phyloP scores from a whole-genome alignment of 1,140 invertebrate genomes.

The Dolichoris vasculosae region DNA sequence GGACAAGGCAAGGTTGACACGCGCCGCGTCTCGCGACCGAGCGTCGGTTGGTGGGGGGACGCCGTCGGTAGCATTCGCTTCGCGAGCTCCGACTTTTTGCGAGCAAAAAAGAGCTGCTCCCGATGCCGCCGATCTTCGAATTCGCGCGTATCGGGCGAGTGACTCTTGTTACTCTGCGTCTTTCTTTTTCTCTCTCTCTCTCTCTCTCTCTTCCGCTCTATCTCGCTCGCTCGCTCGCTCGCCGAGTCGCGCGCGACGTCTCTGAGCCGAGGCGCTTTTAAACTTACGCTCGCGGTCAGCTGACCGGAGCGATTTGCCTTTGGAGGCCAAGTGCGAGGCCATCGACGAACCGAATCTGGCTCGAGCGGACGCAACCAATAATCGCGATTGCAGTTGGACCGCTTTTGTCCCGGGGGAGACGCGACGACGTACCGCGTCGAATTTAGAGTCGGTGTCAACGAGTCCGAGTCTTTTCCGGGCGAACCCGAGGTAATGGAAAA shows the following conservation, averaged over 20 bases:
- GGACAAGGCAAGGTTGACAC: constrained; percentile 74
- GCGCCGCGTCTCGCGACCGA: constrained; percentile 69
- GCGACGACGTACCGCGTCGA: not conserved
- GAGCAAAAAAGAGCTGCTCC: not conserved
- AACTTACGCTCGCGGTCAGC: not conserved
- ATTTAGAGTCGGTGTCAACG: too few species aligned
- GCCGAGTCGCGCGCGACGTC: not conserved
- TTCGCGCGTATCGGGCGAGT: not conserved
- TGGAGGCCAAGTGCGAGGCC: not conserved
- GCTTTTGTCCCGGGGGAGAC: not conserved
- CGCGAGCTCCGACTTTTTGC: constrained; percentile 2
- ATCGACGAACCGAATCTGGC: not conserved
- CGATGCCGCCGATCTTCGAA: not conserved
- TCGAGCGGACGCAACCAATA: not conserved
- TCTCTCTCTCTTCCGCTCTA: not conserved
- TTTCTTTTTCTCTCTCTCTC: too few species aligned
- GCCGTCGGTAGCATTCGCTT: constrained; percentile 26
- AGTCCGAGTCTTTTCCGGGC: too few species aligned
- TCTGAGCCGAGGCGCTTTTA: too few species aligned
- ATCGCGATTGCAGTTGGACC: too few species aligned
- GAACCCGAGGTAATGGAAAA: too few species aligned
- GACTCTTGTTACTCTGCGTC: not conserved
- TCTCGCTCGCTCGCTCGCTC: not conserved
- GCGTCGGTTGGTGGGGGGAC: constrained; percentile 53
- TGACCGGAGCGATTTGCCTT: not conserved